These are phyloP conservation scores for Galleria mellonella DNA, from an alignment of 1,140 invertebrate species.

Conservation along the genomic window DNA sequence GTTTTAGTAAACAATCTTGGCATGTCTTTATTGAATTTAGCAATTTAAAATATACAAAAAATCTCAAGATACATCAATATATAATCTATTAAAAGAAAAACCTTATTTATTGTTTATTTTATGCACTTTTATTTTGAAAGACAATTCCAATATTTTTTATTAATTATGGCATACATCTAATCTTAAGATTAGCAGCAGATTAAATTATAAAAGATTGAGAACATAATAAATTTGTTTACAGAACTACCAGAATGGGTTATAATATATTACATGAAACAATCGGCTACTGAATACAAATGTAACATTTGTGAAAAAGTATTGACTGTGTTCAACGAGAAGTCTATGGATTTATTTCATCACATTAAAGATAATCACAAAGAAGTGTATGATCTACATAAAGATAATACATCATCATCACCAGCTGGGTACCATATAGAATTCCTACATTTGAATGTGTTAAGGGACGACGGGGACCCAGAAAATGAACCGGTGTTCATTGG, in stretches of 20 bases:
- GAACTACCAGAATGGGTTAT: constrained; percentile 41
- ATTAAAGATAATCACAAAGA: constrained; percentile 41
- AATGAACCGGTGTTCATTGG: constrained; percentile 36
- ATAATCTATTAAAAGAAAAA: too few relatives aligned
- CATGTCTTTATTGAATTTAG: too few relatives aligned
- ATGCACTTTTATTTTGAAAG: too few relatives aligned
- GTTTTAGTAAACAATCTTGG: too few relatives aligned
- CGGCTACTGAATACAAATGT: constrained; percentile 32
- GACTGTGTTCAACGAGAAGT: constrained; percentile 23
- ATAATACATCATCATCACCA: constrained; percentile 32
- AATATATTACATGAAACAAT: constrained; percentile 43
- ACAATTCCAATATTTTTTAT: too few relatives aligned
- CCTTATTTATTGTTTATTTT: too few relatives aligned
- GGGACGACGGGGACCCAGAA: constrained; percentile 37
- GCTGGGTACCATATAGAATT: constrained; percentile 60
- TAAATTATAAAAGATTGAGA: too few relatives aligned
- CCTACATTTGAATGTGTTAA: constrained; percentile 47
- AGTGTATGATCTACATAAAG: constrained; percentile 45
- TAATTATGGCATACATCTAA: too few relatives aligned
- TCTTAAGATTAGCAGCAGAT: too few relatives aligned
- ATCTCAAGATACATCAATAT: too few relatives aligned
- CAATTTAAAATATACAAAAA: too few relatives aligned
- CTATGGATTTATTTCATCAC: constrained; percentile 31
- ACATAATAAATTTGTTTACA: neutral
- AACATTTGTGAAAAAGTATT: constrained; percentile 47